A percentile compares a stretch with the other conserved stretches of the same genome.
phyloP scores from a whole-genome alignment of 2,888 invertebrate genomes.

The Morpho deidamia region DNA sequence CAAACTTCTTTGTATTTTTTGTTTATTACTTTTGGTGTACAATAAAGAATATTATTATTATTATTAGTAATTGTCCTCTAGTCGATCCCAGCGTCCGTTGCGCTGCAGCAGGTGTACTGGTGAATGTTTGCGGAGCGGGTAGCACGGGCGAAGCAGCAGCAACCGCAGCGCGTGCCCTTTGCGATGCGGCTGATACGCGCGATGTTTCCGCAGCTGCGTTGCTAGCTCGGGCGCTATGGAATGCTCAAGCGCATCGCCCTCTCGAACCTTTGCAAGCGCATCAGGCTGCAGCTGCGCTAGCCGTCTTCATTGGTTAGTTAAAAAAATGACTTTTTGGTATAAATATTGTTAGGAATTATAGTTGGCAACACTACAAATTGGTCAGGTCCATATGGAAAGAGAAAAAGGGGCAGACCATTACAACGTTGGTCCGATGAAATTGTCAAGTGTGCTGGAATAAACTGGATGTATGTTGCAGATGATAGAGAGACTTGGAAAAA shows the following conservation, averaged over 20 bases:
- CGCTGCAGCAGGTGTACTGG: constrained; percentile 89
- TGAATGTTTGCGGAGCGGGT: constrained; percentile 81
- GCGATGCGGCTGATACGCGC: constrained; percentile 43
- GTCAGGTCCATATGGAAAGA: too few species aligned
- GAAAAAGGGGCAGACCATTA: too few species aligned
- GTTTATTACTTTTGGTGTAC: too few species aligned
- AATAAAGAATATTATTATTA: too few species aligned
- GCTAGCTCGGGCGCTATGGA: constrained; percentile 47
- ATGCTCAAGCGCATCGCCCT: constrained; percentile 46
- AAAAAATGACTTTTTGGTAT: too few species aligned
- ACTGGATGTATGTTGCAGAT: too few species aligned
- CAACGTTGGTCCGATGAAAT: too few species aligned
- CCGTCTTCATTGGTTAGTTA: constrained; percentile 22
- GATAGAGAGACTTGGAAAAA: too few species aligned
- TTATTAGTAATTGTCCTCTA: constrained; percentile 24
- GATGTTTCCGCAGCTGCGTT: constrained; percentile 42
- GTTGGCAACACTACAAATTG: too few species aligned
- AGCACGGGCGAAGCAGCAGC: constrained; percentile 58
- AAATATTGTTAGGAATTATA: too few species aligned
- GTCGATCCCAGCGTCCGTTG: constrained; percentile 84
- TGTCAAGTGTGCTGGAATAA: too few species aligned
- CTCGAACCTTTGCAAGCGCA: constrained; percentile 40
- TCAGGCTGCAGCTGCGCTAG: constrained; percentile 42
- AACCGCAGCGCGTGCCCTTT: constrained; percentile 59
- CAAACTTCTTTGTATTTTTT: too few species aligned